Evolutionary conservation across 2,888 invertebrate species (phyloP).

Genomic region (Gastracanthus pulcherrimus): DNA sequence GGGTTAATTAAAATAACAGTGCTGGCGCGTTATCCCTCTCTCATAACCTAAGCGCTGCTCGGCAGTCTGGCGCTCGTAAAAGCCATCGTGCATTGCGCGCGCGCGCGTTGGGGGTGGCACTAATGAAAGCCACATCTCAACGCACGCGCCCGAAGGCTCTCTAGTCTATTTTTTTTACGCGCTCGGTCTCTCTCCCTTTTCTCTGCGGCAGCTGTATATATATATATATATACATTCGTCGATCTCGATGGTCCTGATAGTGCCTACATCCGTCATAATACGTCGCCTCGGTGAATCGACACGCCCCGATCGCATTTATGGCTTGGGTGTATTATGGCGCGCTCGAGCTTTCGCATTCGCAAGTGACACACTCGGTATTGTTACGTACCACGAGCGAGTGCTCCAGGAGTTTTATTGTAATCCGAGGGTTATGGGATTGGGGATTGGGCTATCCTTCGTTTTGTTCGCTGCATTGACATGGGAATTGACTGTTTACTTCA

Average conservation of each 20-base stretch:
- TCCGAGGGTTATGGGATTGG: not conserved
- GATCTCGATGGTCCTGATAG: not conserved
- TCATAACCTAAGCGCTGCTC: no score
- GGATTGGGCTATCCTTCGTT: no score
- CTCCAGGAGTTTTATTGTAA: not conserved
- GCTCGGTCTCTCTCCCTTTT: not conserved
- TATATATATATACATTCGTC: no score
- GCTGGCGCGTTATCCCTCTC: not conserved
- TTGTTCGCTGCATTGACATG: no score
- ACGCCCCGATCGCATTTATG: slow-evolving; percentile 20
- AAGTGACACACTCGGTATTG: not conserved
- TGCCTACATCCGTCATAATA: slow-evolving; percentile 23
- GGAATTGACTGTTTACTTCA: not conserved
- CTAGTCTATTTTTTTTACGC: not conserved
- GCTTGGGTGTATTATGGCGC: no score
- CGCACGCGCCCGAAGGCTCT: not conserved
- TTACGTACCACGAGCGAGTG: not conserved
- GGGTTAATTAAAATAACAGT: slow-evolving; percentile 36
- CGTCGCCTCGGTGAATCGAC: slow-evolving; percentile 22
- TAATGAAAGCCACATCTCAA: slow-evolving; percentile 2
- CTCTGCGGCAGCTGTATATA: not conserved
- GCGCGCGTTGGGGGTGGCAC: not conserved
- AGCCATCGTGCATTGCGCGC: no score
- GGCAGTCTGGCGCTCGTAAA: no score
- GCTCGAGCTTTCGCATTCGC: no score